Evolutionary conservation across 2,888 invertebrate genomes (phyloP).

Genomic region (Gibbula magus): DNA sequence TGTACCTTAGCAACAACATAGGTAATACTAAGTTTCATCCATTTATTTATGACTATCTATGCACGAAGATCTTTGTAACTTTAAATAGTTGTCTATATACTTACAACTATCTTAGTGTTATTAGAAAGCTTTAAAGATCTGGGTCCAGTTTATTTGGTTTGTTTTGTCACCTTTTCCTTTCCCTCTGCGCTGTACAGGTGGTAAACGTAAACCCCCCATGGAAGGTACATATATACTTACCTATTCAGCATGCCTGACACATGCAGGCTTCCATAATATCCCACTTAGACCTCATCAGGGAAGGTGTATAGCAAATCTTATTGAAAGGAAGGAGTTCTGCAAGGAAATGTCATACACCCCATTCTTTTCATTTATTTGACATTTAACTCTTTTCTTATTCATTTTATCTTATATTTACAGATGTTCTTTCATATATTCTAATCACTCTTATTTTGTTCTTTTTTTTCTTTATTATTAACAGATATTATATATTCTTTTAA

Average conservation of each 20-base stretch:
- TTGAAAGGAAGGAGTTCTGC: too few species aligned
- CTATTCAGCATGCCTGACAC: not conserved
- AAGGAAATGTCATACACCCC: too few species aligned
- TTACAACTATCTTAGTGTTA: not conserved
- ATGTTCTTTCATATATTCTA: too few species aligned
- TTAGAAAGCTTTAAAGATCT: not conserved
- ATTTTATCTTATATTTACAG: too few species aligned
- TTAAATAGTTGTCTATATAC: slow-evolving; percentile 27
- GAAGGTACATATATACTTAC: slow-evolving; percentile 14
- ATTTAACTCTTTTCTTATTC: too few species aligned
- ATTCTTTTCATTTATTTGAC: too few species aligned
- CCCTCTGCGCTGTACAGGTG: not conserved
- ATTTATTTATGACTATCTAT: too few species aligned
- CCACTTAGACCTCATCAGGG: not conserved
- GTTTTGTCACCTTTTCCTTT: not conserved
- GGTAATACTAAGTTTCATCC: too few species aligned
- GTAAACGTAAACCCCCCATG: not conserved
- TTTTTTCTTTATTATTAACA: too few species aligned
- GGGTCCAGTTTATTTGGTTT: not conserved
- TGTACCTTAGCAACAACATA: too few species aligned
- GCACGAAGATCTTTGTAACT: slow-evolving; percentile 3
- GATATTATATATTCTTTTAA: too few species aligned
- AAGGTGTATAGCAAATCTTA: not conserved
- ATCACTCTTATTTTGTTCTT: too few species aligned
- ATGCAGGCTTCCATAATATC: not conserved